Conservation (phyloP, 2,888 invertebrate genomes). For the Cancer borealis region DNA sequence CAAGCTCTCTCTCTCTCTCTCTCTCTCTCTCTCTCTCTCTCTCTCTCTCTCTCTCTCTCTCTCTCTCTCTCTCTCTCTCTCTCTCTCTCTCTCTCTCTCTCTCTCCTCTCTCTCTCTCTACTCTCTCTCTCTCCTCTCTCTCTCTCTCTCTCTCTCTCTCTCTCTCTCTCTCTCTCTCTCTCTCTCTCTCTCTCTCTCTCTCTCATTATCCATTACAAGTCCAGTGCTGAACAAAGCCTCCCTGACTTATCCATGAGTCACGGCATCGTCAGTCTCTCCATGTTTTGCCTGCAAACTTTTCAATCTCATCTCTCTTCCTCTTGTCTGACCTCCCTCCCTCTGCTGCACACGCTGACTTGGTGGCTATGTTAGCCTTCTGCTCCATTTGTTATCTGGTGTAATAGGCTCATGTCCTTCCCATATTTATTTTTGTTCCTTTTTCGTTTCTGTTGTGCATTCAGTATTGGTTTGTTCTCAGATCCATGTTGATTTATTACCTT, state of each 20-base stretch:
- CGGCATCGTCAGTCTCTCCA: constrained; percentile 11
- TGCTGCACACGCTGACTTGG: constrained; percentile 11
- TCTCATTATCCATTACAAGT: background rate
- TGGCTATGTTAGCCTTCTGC: background rate
- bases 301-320: constrained; percentile 20
- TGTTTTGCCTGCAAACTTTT: constrained; percentile 17
- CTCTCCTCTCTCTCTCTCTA: no score
- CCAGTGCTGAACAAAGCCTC: constrained; percentile 1
- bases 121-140: no score
- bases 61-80: background rate
- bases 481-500: no score
- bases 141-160: no score
- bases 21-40: background rate
- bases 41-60: background rate
- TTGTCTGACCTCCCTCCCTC: background rate
- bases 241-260: background rate
- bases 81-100: constrained; percentile 2
- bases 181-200: no score
- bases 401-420: background rate
- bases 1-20: background rate
- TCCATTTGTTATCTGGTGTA: background rate
- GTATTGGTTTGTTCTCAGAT: no score
- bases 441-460: no score
- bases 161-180: no score
- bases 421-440: background rate